A percentile compares a stretch with the other conserved stretches of the same genome.
Conservation (phyloP, 1,140 invertebrate species). For the Drosophila littoralis region DNA sequence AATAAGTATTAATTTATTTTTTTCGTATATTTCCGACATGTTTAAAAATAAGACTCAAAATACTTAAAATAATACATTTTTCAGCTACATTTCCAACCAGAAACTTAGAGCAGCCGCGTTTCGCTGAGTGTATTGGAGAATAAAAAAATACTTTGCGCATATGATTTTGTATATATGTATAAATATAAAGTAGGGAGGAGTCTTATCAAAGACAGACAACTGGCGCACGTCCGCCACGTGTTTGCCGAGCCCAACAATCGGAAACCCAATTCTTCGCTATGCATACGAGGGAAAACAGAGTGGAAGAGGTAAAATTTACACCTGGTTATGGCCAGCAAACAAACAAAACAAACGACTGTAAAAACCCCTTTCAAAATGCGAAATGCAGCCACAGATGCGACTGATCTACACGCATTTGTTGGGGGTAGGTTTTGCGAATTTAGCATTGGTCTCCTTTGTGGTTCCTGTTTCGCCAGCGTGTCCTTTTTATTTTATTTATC, state of each 20-base stretch:
- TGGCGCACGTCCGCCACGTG: constrained; percentile 77
- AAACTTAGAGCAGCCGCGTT: too few species aligned
- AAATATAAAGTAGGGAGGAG: constrained; percentile 1
- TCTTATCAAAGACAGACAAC: constrained; percentile 68
- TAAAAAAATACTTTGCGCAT: constrained; percentile 6
- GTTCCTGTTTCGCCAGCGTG: constrained; percentile 73
- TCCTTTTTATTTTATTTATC: constrained; percentile 54
- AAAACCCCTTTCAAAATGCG: constrained; percentile 59
- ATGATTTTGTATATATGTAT: neutral
- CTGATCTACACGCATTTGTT: constrained; percentile 29
- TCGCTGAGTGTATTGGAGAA: constrained; percentile 4
- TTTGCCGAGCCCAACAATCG: constrained; percentile 21
- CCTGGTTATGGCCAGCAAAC: constrained; percentile 70
- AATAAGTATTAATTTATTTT: too few species aligned
- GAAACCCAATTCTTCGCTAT: constrained; percentile 35
- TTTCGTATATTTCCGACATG: too few species aligned
- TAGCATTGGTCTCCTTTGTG: constrained; percentile 43
- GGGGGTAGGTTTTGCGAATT: constrained; percentile 49
- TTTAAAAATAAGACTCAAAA: too few species aligned
- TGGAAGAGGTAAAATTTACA: constrained; percentile 68
- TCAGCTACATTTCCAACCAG: too few species aligned
- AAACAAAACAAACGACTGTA: constrained; percentile 47
- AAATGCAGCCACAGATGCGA: constrained; percentile 74
- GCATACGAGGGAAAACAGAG: constrained; percentile 11
- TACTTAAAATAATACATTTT: too few species aligned